Evolutionary conservation across 2,113 vertebrate species (phyloP).

Genomic region (Vireo altiloquus): DNA sequence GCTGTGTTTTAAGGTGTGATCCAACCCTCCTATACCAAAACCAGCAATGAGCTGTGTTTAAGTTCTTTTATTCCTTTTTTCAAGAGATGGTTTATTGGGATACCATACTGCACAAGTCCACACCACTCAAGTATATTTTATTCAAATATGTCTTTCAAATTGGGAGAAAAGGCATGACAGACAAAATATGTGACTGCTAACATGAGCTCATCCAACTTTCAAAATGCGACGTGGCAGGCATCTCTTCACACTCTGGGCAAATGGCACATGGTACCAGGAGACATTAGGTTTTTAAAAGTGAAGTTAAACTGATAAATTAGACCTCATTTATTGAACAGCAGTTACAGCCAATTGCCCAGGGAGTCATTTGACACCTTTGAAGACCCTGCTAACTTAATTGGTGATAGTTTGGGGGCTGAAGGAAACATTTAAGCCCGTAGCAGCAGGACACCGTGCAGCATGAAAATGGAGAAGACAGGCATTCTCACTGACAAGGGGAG

Average conservation of each 20-base stretch:
- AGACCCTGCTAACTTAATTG: slow-evolving; percentile 93
- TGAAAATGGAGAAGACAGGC: slow-evolving; percentile 91
- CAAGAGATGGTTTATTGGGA: background rate
- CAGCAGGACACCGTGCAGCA: slow-evolving; percentile 80
- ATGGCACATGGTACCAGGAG: slow-evolving; percentile 69
- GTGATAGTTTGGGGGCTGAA: slow-evolving; percentile 85
- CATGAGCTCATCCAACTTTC: slow-evolving; percentile 26
- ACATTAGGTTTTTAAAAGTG: slow-evolving; percentile 85
- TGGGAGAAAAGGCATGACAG: background rate
- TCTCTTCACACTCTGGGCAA: slow-evolving; percentile 60
- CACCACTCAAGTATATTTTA: slow-evolving; percentile 14
- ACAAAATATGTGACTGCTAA: background rate
- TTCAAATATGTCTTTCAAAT: slow-evolving; percentile 30
- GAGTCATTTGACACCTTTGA: slow-evolving; percentile 86
- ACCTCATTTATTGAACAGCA: slow-evolving; percentile 96
- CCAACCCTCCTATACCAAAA: background rate
- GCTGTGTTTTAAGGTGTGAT: background rate
- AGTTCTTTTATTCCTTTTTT: background rate
- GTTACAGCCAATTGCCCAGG: slow-evolving; percentile 87
- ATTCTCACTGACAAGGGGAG: slow-evolving; percentile 91
- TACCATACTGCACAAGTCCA: background rate
- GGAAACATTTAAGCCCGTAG: slow-evolving; percentile 85
- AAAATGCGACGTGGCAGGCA: background rate
- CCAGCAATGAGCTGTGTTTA: background rate
- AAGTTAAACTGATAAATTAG: slow-evolving; percentile 99